Conservation (phyloP, 2,113 vertebrate species). For the Salvator merianae region DNA sequence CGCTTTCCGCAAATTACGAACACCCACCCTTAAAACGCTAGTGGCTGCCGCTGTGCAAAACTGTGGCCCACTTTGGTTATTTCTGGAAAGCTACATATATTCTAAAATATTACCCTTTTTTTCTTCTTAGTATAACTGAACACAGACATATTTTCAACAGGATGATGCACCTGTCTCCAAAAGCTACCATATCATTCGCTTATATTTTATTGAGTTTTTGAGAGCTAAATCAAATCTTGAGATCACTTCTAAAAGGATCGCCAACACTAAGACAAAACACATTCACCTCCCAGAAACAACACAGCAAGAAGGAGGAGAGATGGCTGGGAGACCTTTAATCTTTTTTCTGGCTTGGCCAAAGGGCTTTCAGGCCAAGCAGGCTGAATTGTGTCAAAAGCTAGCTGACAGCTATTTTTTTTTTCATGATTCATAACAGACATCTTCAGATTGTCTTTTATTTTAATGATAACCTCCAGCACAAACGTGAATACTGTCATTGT, state of each 20-base stretch:
- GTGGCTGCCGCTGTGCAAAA: no score
- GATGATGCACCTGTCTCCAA: conserved; percentile 56
- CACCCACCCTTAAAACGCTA: no score
- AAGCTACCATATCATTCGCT: conserved; percentile 45
- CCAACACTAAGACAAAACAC: conserved; percentile 56
- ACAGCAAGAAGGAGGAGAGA: conserved; percentile 19
- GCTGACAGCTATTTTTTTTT: conserved; percentile 65
- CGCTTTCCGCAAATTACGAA: no score
- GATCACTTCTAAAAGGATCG: conserved; percentile 60
- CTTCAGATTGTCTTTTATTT: conserved; percentile 69
- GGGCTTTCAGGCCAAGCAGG: conserved; percentile 61
- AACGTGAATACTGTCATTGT: conserved; percentile 62
- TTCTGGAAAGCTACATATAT: no score
- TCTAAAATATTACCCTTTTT: background rate
- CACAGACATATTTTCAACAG: background rate
- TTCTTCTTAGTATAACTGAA: background rate
- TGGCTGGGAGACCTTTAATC: conserved; percentile 52
- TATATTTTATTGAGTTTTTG: conserved; percentile 52
- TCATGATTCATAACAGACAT: conserved; percentile 65
- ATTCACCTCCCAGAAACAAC: conserved; percentile 60
- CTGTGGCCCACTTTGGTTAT: no score
- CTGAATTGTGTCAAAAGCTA: conserved; percentile 67
- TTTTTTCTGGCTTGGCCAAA: conserved; percentile 62
- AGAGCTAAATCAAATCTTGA: conserved; percentile 63
- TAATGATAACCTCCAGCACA: conserved; percentile 65